A percentile compares a stretch with the other conserved stretches of the same genome.
phyloP scores from a whole-genome alignment of 2,113 vertebrate genomes.

The Charadrius vociferus region DNA sequence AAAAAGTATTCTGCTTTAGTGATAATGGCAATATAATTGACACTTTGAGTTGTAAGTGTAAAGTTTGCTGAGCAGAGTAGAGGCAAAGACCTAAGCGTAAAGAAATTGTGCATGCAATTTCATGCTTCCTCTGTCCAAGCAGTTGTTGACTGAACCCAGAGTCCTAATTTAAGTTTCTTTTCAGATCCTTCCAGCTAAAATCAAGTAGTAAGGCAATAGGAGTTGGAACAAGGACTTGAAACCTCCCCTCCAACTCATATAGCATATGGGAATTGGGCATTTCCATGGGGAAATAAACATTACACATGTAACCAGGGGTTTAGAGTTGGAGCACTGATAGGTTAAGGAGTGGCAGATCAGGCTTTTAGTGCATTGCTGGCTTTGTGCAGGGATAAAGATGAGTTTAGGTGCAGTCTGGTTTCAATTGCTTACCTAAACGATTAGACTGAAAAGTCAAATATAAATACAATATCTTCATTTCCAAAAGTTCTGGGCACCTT shows the following conservation, averaged over 20 bases:
- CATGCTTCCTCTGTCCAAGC: background rate
- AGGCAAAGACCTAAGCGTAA: background rate
- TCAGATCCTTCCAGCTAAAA: background rate
- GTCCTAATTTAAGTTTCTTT: background rate
- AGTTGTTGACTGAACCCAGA: background rate
- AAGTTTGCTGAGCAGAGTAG: background rate
- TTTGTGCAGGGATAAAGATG: background rate
- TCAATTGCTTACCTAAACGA: background rate
- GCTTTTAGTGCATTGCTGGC: background rate
- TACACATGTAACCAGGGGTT: background rate
- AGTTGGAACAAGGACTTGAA: background rate
- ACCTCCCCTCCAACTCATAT: fast-evolving
- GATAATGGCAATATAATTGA: slow-evolving; percentile 31
- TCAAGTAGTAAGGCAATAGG: background rate
- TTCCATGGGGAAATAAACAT: background rate
- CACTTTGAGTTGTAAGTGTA: background rate
- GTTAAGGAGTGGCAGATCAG: background rate
- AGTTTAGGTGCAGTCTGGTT: background rate
- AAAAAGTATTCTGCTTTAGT: slow-evolving; percentile 25
- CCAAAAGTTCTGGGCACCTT: background rate
- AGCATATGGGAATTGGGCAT: background rate
- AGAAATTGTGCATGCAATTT: background rate
- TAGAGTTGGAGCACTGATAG: background rate
- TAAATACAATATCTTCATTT: background rate
- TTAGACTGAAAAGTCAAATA: background rate